Percentiles rank a stretch among this genome's conserved stretches.
These are phyloP conservation scores for Deilephila elpenor DNA, from an alignment of 2,888 invertebrate species.

Conservation along the genomic window DNA sequence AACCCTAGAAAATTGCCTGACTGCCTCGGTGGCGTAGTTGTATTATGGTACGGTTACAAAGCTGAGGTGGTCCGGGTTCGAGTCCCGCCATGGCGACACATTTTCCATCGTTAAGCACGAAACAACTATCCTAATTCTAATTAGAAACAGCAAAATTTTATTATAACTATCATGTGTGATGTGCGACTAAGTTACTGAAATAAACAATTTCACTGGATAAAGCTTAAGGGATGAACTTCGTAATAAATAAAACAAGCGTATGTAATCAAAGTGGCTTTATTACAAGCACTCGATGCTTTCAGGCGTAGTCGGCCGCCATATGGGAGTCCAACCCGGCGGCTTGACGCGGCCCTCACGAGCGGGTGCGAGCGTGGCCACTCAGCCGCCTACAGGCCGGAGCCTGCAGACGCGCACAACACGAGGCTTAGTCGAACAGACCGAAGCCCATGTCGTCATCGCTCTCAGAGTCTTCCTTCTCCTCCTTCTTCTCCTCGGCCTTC, in stretches of 20 bases:
- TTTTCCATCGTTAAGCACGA: too few relatives aligned
- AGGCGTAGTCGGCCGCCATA: conserved; percentile 69
- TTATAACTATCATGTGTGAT: too few relatives aligned
- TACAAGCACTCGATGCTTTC: conserved; percentile 56
- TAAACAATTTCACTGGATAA: background rate
- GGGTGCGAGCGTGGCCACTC: conserved; percentile 45
- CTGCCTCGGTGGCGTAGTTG: too few relatives aligned
- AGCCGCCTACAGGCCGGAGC: conserved; percentile 32
- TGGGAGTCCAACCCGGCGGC: conserved; percentile 79
- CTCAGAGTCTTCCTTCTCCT: conserved; percentile 92
- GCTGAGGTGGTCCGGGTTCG: too few relatives aligned
- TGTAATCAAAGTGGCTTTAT: conserved; percentile 62
- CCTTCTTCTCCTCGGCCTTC: conserved; percentile 89
- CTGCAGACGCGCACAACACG: conserved; percentile 33
- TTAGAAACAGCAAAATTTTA: too few relatives aligned
- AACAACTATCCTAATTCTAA: too few relatives aligned
- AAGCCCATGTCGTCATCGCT: conserved; percentile 99
- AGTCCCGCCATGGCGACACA: too few relatives aligned
- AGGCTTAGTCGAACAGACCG: conserved; percentile 93
- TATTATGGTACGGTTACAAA: too few relatives aligned
- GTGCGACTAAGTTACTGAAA: too few relatives aligned
- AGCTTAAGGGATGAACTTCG: background rate
- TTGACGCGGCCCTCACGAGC: conserved; percentile 46
- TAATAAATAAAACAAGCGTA: conserved; percentile 20
- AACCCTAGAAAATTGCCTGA: too few relatives aligned